Conservation (phyloP, 2,797 vertebrate species). For the Betta splendens region DNA sequence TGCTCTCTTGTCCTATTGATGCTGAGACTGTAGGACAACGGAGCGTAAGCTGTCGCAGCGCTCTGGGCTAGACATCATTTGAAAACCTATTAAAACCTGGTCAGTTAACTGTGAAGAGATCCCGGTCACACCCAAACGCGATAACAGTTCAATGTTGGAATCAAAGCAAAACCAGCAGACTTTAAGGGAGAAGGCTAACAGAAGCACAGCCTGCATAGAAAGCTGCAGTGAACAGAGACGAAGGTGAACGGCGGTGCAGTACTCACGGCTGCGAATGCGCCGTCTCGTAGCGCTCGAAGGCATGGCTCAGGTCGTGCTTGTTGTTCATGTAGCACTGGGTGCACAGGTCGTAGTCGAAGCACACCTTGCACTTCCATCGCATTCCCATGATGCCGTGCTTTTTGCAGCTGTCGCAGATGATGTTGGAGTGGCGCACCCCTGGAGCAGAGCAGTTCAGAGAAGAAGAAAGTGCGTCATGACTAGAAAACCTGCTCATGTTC, state of each 20-base stretch:
- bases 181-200: too few species aligned
- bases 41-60: neutral
- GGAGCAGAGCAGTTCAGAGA: constrained; percentile 2
- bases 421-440: constrained; percentile 98
- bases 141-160: neutral
- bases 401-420: constrained; percentile 98
- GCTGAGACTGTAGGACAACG: neutral
- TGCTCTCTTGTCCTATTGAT: neutral
- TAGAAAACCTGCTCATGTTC: neutral
- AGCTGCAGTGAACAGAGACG: constrained; percentile 20
- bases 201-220: constrained; percentile 20
- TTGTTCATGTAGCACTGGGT: constrained; percentile 99
- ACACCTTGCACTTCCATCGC: constrained; percentile 98
- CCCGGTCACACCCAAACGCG: neutral
- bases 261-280: constrained; percentile 98
- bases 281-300: constrained; percentile 96
- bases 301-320: constrained; percentile 92
- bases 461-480: neutral
- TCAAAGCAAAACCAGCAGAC: neutral
- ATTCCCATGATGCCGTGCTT: constrained; percentile 97
- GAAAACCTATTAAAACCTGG: too few species aligned
- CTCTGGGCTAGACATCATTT: neutral
- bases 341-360: constrained; percentile 97
- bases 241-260: neutral
- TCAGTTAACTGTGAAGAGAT: too few species aligned